Evolutionary conservation across 2,888 invertebrate species (phyloP).

Genomic region (Drosophila barbarae): DNA sequence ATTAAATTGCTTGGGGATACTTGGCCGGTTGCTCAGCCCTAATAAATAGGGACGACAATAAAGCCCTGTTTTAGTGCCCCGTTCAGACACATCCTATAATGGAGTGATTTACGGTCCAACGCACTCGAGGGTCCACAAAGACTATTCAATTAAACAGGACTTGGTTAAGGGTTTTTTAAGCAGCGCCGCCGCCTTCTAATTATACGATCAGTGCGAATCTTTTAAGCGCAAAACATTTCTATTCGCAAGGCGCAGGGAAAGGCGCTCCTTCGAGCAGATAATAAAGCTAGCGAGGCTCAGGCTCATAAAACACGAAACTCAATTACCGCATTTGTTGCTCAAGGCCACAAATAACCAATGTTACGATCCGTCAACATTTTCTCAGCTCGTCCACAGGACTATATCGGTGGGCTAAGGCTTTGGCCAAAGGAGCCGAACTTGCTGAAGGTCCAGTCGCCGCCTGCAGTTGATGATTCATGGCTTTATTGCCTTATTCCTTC

Average conservation of each 20-base stretch:
- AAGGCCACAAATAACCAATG: slow-evolving; percentile 73
- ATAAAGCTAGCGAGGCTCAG: slow-evolving; percentile 56
- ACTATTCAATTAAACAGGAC: slow-evolving; percentile 34
- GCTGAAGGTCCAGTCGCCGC: slow-evolving; percentile 26
- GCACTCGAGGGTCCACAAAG: slow-evolving; percentile 9
- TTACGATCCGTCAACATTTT: slow-evolving; percentile 74
- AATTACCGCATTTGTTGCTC: slow-evolving; percentile 73
- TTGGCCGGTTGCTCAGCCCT: neutral
- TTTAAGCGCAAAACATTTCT: slow-evolving; percentile 29
- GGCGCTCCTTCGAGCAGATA: slow-evolving; percentile 30
- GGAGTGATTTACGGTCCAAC: slow-evolving; percentile 20
- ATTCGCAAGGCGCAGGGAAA: slow-evolving; percentile 9
- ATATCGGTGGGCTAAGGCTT: slow-evolving; percentile 1
- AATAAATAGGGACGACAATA: slow-evolving; percentile 12
- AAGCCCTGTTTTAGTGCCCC: slow-evolving; percentile 2
- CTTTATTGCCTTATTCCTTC: slow-evolving; percentile 67
- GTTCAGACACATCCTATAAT: slow-evolving; percentile 1
- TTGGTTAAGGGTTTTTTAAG: slow-evolving; percentile 23
- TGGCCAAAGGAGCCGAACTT: slow-evolving; percentile 9
- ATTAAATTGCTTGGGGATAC: slow-evolving; percentile 3
- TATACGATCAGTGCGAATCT: slow-evolving; percentile 33
- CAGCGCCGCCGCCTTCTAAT: slow-evolving; percentile 20
- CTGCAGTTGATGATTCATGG: slow-evolving; percentile 66
- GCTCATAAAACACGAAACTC: slow-evolving; percentile 72
- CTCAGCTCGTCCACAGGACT: slow-evolving; percentile 27